Evolutionary conservation across 2,113 vertebrate genomes (phyloP).

Genomic region (Hymenochirus boettgeri): DNA sequence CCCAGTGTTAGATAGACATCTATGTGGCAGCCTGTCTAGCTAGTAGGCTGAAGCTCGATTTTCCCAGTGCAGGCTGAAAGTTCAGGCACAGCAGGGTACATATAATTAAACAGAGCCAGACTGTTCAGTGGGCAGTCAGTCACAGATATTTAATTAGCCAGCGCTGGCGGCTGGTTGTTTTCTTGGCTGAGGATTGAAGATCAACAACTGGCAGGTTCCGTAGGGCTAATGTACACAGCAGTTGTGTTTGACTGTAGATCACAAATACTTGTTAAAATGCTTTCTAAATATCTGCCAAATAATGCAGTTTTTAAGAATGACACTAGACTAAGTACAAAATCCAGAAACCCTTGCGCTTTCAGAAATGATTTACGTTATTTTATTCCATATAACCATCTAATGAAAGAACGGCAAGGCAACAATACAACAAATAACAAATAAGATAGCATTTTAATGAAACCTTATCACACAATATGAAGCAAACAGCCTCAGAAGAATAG

Average conservation of each 20-base stretch:
- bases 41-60: constrained; percentile 38
- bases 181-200: constrained; percentile 36
- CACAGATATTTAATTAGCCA: constrained; percentile 43
- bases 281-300: constrained; percentile 1
- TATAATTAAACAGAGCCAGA: constrained; percentile 44
- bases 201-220: constrained; percentile 40
- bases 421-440: too few relatives aligned
- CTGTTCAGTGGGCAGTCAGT: constrained; percentile 43
- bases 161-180: constrained; percentile 38
- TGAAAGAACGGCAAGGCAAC: too few relatives aligned
- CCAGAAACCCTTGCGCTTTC: too few relatives aligned
- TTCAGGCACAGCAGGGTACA: constrained; percentile 42
- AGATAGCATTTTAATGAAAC: too few relatives aligned
- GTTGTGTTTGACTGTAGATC: constrained; percentile 21
- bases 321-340: too few relatives aligned
- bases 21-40: constrained; percentile 35
- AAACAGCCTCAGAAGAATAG: too few relatives aligned
- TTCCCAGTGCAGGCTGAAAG: constrained; percentile 40
- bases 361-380: too few relatives aligned
- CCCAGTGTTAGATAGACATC: constrained; percentile 31
- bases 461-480: too few relatives aligned
- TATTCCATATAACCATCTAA: too few relatives aligned
- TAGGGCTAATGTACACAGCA: constrained; percentile 32
- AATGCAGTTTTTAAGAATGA: background rate
- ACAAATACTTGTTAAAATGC: constrained; percentile 21